Evolutionary conservation across 2,113 vertebrate species (phyloP).

Genomic region (Pelmatolapia mariae): DNA sequence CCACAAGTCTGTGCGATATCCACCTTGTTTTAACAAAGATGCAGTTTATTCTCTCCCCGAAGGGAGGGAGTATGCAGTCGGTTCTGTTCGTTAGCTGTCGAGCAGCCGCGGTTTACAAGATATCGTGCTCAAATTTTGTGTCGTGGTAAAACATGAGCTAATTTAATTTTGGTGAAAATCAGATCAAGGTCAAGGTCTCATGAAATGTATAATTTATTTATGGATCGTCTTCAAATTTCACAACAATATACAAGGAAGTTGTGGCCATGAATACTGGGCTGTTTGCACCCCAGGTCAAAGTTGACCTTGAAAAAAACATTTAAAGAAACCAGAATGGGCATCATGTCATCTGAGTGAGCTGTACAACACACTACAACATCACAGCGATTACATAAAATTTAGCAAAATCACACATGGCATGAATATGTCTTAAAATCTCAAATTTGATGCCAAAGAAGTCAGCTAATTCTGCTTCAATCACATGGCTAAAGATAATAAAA

Average conservation of each 20-base stretch:
- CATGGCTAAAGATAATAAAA: background rate
- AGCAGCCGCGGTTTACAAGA: background rate
- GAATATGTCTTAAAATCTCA: background rate
- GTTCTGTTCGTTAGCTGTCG: background rate
- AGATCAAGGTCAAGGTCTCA: background rate
- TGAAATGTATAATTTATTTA: background rate
- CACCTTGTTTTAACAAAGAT: background rate
- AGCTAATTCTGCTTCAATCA: background rate
- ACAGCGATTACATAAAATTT: background rate
- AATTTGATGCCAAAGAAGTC: background rate
- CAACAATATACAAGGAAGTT: background rate
- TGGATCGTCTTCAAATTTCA: background rate
- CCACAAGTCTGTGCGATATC: background rate
- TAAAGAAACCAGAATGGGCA: background rate
- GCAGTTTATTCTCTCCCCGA: background rate
- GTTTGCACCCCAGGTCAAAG: background rate
- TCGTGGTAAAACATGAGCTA: background rate
- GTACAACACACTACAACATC: background rate
- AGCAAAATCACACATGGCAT: background rate
- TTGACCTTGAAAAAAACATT: background rate
- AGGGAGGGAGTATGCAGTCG: rapidly evolving
- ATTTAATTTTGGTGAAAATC: background rate
- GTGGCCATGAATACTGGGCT: background rate
- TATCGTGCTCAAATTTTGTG: background rate
- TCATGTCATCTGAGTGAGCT: background rate